These are phyloP conservation scores for Actinemys pallida DNA, from an alignment of 2,113 vertebrate genomes.

Conservation along the genomic window DNA sequence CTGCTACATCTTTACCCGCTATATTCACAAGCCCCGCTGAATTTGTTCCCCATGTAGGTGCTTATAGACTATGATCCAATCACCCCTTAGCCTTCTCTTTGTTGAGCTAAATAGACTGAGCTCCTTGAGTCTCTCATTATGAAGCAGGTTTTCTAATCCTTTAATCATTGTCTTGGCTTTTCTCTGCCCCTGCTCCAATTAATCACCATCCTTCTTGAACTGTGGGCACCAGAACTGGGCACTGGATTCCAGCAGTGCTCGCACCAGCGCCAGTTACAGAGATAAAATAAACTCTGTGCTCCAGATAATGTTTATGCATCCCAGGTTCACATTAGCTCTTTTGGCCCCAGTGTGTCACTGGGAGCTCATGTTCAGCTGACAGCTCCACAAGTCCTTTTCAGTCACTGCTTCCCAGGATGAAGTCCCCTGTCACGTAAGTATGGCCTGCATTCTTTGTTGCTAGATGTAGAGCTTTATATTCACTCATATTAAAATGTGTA, in stretches of 20 bases:
- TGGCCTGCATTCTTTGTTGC: too few species aligned
- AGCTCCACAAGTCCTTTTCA: too few species aligned
- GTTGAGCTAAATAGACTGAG: neutral
- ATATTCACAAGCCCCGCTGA: neutral
- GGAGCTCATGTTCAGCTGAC: too few species aligned
- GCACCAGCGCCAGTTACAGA: neutral
- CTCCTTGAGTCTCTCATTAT: neutral
- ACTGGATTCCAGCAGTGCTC: neutral
- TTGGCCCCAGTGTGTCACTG: too few species aligned
- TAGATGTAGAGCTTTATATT: too few species aligned
- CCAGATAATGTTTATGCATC: too few species aligned
- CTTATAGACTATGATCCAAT: neutral
- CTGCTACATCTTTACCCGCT: too few species aligned
- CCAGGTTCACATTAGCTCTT: too few species aligned
- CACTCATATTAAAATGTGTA: too few species aligned
- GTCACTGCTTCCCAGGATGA: too few species aligned
- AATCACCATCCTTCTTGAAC: neutral
- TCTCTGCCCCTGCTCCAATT: neutral
- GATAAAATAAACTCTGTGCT: neutral
- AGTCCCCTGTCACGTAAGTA: too few species aligned
- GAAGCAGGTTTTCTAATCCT: neutral
- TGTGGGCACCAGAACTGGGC: neutral
- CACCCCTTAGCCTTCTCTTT: neutral
- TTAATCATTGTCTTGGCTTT: neutral
- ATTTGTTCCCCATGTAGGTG: neutral